Conservation (phyloP, 2,113 vertebrate species). For the Neolamprologus tretocephalus region DNA sequence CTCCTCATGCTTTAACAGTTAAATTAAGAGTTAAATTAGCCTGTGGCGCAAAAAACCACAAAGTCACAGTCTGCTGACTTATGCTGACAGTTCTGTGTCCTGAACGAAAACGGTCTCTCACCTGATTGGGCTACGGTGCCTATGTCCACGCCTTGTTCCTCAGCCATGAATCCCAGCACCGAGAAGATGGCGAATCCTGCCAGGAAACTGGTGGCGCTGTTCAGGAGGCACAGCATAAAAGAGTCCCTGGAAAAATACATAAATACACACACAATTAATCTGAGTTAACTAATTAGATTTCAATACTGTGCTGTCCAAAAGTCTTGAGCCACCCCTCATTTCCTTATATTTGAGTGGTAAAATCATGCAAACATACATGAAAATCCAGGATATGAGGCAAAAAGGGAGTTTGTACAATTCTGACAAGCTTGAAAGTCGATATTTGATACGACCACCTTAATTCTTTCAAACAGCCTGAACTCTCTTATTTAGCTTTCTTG, state of each 20-base stretch:
- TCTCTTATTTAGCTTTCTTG: background rate
- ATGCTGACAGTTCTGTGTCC: background rate
- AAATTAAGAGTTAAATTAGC: background rate
- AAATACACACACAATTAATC: background rate
- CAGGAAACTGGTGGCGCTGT: slow-evolving; percentile 70
- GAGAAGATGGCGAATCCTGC: slow-evolving; percentile 74
- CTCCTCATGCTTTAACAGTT: background rate
- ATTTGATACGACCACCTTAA: background rate
- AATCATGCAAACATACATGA: background rate
- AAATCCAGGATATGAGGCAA: background rate
- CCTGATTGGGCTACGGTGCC: slow-evolving; percentile 64
- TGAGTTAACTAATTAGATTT: background rate
- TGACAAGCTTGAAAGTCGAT: background rate
- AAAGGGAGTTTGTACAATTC: background rate
- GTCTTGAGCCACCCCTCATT: background rate
- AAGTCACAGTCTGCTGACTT: background rate
- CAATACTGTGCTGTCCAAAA: background rate
- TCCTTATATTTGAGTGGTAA: background rate
- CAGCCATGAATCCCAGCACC: slow-evolving; percentile 72
- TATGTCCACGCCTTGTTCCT: slow-evolving; percentile 66
- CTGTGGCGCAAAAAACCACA: accelerated
- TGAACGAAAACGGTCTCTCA: background rate
- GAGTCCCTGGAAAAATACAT: slow-evolving; percentile 54
- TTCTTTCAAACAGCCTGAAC: background rate
- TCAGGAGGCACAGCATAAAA: slow-evolving; percentile 66